Percentiles rank a stretch among this genome's conserved stretches.
Conservation (phyloP, 2,888 invertebrate species). For the Crioceris asparagi region DNA sequence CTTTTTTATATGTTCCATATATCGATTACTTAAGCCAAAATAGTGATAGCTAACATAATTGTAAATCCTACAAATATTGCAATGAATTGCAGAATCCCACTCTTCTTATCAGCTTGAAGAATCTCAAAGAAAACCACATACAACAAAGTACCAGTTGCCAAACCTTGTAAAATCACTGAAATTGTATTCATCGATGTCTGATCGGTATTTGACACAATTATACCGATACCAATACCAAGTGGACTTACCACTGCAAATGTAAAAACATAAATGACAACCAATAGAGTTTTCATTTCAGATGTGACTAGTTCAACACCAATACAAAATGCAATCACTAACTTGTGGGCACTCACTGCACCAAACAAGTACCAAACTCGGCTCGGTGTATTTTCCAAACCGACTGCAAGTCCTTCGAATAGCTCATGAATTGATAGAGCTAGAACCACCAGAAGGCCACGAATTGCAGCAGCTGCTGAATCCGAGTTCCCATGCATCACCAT, state of each 20-base stretch:
- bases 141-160: slow-evolving; percentile 85
- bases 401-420: slow-evolving; percentile 74
- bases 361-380: slow-evolving; percentile 67
- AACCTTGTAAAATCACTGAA: slow-evolving; percentile 63
- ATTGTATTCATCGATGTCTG: slow-evolving; percentile 49
- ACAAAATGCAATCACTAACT: slow-evolving; percentile 79
- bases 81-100: slow-evolving; percentile 53
- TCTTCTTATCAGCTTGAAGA: slow-evolving; percentile 48
- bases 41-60: slow-evolving; percentile 52
- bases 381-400: slow-evolving; percentile 60
- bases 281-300: slow-evolving; percentile 50
- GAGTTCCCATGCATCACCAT: slow-evolving; percentile 2
- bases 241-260: slow-evolving; percentile 74
- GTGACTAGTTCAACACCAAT: slow-evolving; percentile 75
- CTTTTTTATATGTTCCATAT: too few species aligned
- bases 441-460: slow-evolving; percentile 69
- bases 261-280: slow-evolving; percentile 57
- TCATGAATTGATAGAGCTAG: slow-evolving; percentile 78
- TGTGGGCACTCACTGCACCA: slow-evolving; percentile 74
- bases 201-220: slow-evolving; percentile 50
- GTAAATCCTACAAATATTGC: slow-evolving; percentile 59
- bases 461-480: slow-evolving; percentile 31
- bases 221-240: slow-evolving; percentile 65
- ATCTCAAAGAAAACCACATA: slow-evolving; percentile 98
- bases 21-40: slow-evolving; percentile 2